Evolutionary conservation across 2,113 vertebrate genomes (phyloP).

Genomic region (Rhipidura dahli): DNA sequence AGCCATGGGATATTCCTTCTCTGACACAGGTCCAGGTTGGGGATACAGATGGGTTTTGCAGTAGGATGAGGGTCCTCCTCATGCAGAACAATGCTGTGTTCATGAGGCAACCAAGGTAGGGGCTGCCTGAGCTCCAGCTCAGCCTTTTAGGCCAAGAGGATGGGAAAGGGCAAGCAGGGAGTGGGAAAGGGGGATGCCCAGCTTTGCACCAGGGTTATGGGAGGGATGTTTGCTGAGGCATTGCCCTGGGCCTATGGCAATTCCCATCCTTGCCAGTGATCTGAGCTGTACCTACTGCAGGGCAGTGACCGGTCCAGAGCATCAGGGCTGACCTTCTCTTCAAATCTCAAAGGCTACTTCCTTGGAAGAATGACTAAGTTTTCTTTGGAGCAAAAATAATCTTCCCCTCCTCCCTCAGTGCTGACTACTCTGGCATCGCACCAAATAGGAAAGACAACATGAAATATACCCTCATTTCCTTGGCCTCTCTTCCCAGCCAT

Average conservation of each 20-base stretch:
- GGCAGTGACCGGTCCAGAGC: fast-evolving
- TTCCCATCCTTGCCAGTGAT: not conserved
- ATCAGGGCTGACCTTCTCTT: not conserved
- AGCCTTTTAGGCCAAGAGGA: not conserved
- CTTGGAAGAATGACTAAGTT: not conserved
- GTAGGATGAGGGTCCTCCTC: not conserved
- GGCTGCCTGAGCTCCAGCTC: not conserved
- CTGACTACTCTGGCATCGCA: not conserved
- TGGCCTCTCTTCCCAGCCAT: not conserved
- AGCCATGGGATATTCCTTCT: not conserved
- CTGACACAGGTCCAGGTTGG: not conserved
- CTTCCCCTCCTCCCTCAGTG: not conserved
- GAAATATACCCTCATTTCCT: slow-evolving; percentile 34
- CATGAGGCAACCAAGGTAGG: not conserved
- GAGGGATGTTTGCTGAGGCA: not conserved
- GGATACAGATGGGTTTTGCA: not conserved
- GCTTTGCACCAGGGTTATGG: not conserved
- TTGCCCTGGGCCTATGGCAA: not conserved
- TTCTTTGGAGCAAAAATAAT: not conserved
- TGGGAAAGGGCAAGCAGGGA: not conserved
- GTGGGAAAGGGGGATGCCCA: not conserved
- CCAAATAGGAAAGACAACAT: slow-evolving; percentile 20
- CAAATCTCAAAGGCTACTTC: not conserved
- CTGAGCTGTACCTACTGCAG: not conserved
- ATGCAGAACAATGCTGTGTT: fast-evolving